Evolutionary conservation across 2,113 vertebrate genomes (phyloP).

Genomic region (Aspiorhynchus laticeps): DNA sequence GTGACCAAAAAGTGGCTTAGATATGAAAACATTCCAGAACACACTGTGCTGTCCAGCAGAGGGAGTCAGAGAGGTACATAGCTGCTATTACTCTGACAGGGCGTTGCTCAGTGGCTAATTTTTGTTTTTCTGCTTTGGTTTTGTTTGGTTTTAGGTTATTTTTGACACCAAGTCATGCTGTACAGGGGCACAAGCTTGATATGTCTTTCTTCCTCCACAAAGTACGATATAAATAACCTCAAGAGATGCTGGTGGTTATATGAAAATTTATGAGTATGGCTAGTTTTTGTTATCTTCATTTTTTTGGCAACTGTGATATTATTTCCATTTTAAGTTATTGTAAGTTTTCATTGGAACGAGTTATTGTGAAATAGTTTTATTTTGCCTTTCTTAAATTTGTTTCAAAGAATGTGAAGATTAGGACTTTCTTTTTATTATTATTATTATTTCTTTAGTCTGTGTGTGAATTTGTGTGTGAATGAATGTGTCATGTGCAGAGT

Average conservation of each 20-base stretch:
- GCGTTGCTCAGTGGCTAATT: conserved; percentile 47
- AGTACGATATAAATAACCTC: conserved; percentile 36
- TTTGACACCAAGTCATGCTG: conserved; percentile 44
- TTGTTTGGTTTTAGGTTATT: conserved; percentile 49
- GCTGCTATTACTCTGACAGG: conserved; percentile 61
- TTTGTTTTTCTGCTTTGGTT: conserved; percentile 48
- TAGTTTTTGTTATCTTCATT: conserved; percentile 45
- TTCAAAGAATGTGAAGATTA: conserved; percentile 46
- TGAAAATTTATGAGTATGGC: conserved; percentile 45
- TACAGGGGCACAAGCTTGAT: conserved; percentile 49
- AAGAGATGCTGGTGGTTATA: conserved; percentile 47
- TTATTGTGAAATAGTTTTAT: conserved; percentile 51
- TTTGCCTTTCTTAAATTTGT: conserved; percentile 39
- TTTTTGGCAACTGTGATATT: conserved; percentile 48
- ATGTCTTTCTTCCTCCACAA: conserved; percentile 16
- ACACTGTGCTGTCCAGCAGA: conserved; percentile 61
- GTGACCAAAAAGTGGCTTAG: conserved; percentile 65
- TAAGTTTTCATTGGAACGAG: conserved; percentile 46
- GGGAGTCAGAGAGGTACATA: conserved; percentile 51
- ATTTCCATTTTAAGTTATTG: conserved; percentile 53
- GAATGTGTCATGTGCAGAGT: background rate
- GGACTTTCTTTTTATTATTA: too few species aligned
- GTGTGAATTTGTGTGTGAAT: conserved; percentile 27
- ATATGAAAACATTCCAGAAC: conserved; percentile 65
- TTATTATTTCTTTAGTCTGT: conserved; percentile 24